These are phyloP conservation scores for Stegostoma tigrinum DNA, from an alignment of 2,113 vertebrate species.

Conservation along the genomic window DNA sequence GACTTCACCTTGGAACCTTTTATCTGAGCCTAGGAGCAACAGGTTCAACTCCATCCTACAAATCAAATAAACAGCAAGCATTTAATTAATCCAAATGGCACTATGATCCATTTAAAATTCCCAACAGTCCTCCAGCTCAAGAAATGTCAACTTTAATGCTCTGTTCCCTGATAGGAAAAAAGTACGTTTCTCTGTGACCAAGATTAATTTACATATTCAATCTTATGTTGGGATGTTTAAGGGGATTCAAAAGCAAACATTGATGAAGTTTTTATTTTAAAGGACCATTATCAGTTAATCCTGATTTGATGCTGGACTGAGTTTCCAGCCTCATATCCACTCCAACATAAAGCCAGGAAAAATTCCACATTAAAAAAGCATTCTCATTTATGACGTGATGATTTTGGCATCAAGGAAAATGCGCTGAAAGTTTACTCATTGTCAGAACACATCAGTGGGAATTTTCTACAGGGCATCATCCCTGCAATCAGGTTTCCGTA, in stretches of 20 bases:
- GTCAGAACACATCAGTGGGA: background rate
- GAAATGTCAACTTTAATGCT: background rate
- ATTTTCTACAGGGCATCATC: background rate
- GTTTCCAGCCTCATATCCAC: background rate
- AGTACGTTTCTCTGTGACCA: background rate
- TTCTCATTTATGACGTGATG: background rate
- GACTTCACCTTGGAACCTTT: no score
- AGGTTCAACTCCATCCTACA: no score
- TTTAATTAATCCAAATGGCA: background rate
- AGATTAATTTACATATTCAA: background rate
- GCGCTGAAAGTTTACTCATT: background rate
- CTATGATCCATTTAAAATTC: background rate
- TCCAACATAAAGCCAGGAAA: background rate
- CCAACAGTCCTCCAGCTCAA: background rate
- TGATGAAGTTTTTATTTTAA: background rate
- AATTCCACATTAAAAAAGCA: background rate
- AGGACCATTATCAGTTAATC: background rate
- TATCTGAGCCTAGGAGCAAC: no score
- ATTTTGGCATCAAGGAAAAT: background rate
- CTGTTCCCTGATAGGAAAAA: background rate
- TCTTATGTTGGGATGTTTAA: background rate
- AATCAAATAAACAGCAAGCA: no score
- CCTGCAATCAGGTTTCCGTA: background rate
- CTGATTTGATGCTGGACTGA: background rate
- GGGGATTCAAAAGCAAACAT: background rate